phyloP scores from a whole-genome alignment of 2,797 vertebrate species.

The Mus minutoides region DNA sequence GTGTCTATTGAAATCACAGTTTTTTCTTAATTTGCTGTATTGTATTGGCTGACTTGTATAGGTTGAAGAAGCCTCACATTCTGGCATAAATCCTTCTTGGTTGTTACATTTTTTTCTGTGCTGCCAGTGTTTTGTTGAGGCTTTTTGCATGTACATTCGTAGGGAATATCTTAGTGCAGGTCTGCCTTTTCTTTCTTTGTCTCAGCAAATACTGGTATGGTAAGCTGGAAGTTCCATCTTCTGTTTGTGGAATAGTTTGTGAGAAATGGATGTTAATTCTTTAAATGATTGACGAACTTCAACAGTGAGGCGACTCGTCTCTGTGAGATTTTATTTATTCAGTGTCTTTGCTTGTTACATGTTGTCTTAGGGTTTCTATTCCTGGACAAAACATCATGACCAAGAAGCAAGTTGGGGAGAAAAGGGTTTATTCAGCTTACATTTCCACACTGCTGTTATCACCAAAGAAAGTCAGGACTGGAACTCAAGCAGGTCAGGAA shows the following conservation, averaged over 20 bases:
- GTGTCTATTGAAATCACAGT: background rate
- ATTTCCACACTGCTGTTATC: too few relatives aligned
- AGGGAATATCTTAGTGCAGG: background rate
- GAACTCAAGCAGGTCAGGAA: too few relatives aligned
- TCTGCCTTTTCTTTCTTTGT: background rate
- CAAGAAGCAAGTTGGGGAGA: too few relatives aligned
- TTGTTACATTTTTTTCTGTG: background rate
- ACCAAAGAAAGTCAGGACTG: too few relatives aligned
- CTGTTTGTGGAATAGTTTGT: background rate
- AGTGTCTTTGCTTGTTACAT: background rate
- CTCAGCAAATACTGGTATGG: background rate
- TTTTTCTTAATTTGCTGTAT: background rate
- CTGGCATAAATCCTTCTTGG: background rate
- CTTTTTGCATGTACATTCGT: background rate
- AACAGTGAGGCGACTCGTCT: background rate
- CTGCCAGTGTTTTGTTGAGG: slow-evolving; percentile 5
- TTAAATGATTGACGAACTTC: slow-evolving; percentile 20
- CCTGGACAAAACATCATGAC: too few relatives aligned
- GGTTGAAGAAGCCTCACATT: background rate
- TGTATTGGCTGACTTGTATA: background rate
- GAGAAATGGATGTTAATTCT: background rate
- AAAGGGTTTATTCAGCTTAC: too few relatives aligned
- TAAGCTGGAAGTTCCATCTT: background rate
- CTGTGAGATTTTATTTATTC: background rate
- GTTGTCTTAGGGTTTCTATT: too few relatives aligned